phyloP scores from a whole-genome alignment of 2,888 invertebrate genomes.

The Venusia cambrica region DNA sequence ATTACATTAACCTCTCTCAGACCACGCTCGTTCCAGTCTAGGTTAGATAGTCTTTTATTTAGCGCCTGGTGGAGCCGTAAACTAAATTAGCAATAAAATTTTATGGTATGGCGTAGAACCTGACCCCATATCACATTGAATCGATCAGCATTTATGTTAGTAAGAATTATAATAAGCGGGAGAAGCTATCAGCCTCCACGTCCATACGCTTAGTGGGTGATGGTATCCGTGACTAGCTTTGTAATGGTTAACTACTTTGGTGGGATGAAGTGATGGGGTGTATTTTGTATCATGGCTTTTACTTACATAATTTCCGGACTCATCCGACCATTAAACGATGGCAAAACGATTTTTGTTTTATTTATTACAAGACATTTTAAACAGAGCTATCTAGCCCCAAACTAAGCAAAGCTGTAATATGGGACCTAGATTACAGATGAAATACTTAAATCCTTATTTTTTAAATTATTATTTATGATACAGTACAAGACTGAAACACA shows the following conservation, averaged over 20 bases:
- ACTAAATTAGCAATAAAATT: constrained; percentile 54
- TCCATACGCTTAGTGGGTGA: constrained; percentile 54
- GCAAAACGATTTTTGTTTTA: too few relatives aligned
- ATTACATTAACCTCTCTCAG: constrained; percentile 4
- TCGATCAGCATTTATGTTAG: constrained; percentile 45
- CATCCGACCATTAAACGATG: too few relatives aligned
- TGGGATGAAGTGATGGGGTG: background rate
- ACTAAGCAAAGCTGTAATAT: too few relatives aligned
- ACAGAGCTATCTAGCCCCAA: too few relatives aligned
- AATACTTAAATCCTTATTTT: too few relatives aligned
- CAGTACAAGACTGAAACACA: too few relatives aligned
- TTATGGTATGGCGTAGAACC: constrained; percentile 43
- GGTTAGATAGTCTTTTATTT: constrained; percentile 28
- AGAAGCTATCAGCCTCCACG: constrained; percentile 32
- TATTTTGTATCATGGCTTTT: too few relatives aligned
- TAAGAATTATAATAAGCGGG: constrained; percentile 54
- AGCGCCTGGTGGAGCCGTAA: constrained; percentile 21
- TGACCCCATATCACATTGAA: constrained; percentile 55
- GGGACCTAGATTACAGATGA: too few relatives aligned
- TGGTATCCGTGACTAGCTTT: constrained; percentile 52
- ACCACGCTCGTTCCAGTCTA: background rate
- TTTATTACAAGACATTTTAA: too few relatives aligned
- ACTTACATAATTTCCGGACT: too few relatives aligned
- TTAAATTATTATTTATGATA: too few relatives aligned
- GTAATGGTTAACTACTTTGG: constrained; percentile 6